phyloP scores from a whole-genome alignment of 2,888 invertebrate genomes.

The Meghimatium bilineatum region DNA sequence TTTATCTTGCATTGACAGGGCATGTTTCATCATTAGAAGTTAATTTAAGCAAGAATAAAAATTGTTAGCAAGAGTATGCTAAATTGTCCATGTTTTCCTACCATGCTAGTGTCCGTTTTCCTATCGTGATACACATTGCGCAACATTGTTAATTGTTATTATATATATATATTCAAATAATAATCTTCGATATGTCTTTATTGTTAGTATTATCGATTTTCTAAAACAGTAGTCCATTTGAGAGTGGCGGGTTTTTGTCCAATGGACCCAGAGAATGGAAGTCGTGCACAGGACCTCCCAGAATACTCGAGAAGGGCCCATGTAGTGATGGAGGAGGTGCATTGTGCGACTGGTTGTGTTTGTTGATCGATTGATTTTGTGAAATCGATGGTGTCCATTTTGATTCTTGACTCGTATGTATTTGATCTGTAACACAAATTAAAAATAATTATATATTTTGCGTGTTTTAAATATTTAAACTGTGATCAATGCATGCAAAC shows the following conservation, averaged over 20 bases:
- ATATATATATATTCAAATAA: no score
- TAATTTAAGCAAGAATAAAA: no score
- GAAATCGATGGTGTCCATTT: constrained; percentile 57
- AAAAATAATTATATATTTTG: background rate
- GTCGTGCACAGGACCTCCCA: constrained; percentile 57
- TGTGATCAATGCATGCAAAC: no score
- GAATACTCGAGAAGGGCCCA: constrained; percentile 71
- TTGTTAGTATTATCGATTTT: background rate
- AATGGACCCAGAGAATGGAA: constrained; percentile 52
- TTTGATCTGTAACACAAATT: constrained; percentile 11
- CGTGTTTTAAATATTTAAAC: no score
- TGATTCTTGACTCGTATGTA: constrained; percentile 49
- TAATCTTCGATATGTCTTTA: no score
- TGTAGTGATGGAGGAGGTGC: constrained; percentile 63
- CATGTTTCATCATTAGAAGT: no score
- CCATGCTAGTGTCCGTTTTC: no score
- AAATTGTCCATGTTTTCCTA: no score
- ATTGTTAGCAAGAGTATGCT: no score
- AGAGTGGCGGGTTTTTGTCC: constrained; percentile 59
- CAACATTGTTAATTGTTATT: no score
- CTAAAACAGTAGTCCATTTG: constrained; percentile 59
- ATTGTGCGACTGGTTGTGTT: constrained; percentile 45
- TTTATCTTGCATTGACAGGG: no score
- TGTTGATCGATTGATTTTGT: constrained; percentile 41
- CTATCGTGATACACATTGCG: no score